Base-by-base conservation (phyloP, 2,113 vertebrate genomes). In the Polypterus senegalus region DNA sequence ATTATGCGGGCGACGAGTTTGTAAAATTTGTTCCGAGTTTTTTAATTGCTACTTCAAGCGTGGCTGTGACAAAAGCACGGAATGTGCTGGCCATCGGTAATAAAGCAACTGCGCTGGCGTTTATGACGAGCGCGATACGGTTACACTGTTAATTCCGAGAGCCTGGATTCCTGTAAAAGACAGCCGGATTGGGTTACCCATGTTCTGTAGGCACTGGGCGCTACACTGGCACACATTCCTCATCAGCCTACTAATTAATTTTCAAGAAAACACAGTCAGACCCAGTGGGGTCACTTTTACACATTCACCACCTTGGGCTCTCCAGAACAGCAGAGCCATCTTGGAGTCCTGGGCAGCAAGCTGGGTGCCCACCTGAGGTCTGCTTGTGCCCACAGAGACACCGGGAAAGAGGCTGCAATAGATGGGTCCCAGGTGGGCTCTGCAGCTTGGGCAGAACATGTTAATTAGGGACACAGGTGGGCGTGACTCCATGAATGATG, bases 1-100 rank as follows among this genome's bases (percentile, higher is more conserved):
- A 67, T 65, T 74, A 48, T 49, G 59, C 68, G 73, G 57, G 59
- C 48, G 67, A 72, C 67, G 71, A 68, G 67, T 69, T 73, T 75
- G 65, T 70, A 69, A 76, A 70, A 27, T 73, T 58, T 71, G 47
- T 69, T 69, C 74, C 71, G 75, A 72, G 70, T 69, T 73, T 75
- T 56, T 58, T 73, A 66, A 70, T 61, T 78, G 62, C 74, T 74
- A 70, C 67, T 67, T 73, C 49, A 47, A 84, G 77, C 79, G 71
- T 82, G 75, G 73, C 86, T 87, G 87, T 86, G 88, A 88, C 83
- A 77, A 84, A 87, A 83, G 65, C 54, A 62, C 76, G 78, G 85
- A 89, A 88, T 87, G 86, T 77, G 66, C 73, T 70, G 72, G 67
- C 76, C 70, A 73, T 79, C 66, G 76, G 76, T 73, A 76, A 72